A percentile compares a stretch with the other conserved stretches of the same genome.
These are phyloP conservation scores for Dryocosmus kuriphilus DNA, from an alignment of 2,888 invertebrate genomes.

Conservation along the genomic window DNA sequence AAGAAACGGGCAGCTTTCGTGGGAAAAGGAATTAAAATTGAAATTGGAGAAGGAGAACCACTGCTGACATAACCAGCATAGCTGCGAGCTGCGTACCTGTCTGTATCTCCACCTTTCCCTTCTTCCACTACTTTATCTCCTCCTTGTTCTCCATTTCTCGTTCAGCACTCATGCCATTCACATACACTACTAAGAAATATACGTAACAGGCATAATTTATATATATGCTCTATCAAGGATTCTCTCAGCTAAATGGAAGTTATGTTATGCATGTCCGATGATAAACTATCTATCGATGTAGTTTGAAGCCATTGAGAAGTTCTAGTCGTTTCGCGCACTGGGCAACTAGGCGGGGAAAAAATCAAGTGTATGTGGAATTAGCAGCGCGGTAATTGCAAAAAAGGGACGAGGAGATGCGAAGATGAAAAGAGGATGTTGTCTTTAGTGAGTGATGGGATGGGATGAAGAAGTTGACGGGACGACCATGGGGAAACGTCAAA, in stretches of 20 bases:
- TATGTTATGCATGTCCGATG: conserved; percentile 16
- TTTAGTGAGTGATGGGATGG: conserved; percentile 8
- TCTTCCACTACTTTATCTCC: conserved; percentile 52
- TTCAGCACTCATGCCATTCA: conserved; percentile 51
- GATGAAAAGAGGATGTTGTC: background rate
- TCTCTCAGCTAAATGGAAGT: conserved; percentile 14
- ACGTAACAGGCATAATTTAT: background rate
- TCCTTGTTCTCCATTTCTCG: conserved; percentile 43
- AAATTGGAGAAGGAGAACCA: conserved; percentile 62
- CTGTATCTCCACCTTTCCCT: conserved; percentile 53
- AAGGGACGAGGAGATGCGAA: background rate
- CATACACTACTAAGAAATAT: conserved; percentile 50
- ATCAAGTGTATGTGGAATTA: background rate
- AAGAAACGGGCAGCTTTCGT: background rate
- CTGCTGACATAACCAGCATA: conserved; percentile 65
- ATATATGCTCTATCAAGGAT: conserved; percentile 3
- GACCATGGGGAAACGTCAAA: background rate
- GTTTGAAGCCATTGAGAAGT: background rate
- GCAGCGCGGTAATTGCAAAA: background rate
- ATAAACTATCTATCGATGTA: background rate
- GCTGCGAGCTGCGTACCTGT: conserved; percentile 62
- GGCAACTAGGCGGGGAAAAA: background rate
- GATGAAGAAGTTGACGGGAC: conserved; percentile 8
- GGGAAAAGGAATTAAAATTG: conserved; percentile 11
- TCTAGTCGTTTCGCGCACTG: background rate